Conservation (phyloP, 1,140 invertebrate species). For the Diorhabda elongata region DNA sequence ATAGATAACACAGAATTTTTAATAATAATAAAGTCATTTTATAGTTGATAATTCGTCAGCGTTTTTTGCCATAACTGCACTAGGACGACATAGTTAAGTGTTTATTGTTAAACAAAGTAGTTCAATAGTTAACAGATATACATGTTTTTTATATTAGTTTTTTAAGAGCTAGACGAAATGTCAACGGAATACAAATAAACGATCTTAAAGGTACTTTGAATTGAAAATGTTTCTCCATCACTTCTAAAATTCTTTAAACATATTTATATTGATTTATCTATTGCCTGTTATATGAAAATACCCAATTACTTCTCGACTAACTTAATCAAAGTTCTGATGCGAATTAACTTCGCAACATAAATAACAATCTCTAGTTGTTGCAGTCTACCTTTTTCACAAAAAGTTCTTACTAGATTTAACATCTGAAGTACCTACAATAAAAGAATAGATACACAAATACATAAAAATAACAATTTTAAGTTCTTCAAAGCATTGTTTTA, state of each 20-base stretch:
- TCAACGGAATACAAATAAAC: conserved; percentile 10
- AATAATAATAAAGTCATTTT: not conserved
- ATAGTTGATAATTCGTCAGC: conserved; percentile 17
- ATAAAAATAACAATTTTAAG: too few species aligned
- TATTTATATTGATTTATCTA: not conserved
- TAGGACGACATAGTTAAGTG: conserved; percentile 20
- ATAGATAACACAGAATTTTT: too few species aligned
- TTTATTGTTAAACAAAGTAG: conserved; percentile 24
- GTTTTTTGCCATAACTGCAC: conserved; percentile 23
- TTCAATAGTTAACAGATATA: conserved; percentile 28
- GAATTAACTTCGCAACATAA: too few species aligned
- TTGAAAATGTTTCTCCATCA: conserved; percentile 16
- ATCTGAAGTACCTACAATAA: too few species aligned
- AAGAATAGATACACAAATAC: too few species aligned
- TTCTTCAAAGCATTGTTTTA: too few species aligned
- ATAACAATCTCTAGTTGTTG: too few species aligned
- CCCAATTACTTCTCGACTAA: too few species aligned
- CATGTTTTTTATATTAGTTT: conserved; percentile 28
- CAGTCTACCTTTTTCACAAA: too few species aligned
- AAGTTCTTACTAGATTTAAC: too few species aligned
- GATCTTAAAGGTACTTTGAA: conserved; percentile 20
- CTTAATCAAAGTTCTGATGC: too few species aligned
- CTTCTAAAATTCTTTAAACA: not conserved
- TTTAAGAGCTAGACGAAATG: conserved; percentile 20
- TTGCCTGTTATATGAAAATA: too few species aligned